Evolutionary conservation across 2,113 vertebrate species (phyloP), one percentile per base, ranked within the genome.

Genomic region (Nyctibius bracteatus): DNA sequence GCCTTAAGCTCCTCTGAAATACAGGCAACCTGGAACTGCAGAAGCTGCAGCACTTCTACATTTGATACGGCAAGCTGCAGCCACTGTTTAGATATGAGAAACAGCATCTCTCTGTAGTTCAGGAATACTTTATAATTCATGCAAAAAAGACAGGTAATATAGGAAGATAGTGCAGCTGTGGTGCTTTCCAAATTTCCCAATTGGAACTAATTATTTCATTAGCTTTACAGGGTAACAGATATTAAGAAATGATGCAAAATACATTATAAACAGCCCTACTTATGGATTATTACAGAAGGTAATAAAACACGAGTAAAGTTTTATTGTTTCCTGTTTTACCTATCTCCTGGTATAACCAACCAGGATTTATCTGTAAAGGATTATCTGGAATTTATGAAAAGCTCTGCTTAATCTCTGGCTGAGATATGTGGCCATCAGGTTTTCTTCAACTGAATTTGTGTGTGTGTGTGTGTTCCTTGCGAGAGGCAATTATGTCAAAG

Each of bases 311-410:
- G 31, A 74, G 79, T 71, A n/a, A 71, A 86, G 74, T 92, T 97
- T 94, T 96, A 96, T 81, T 94, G 83, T 86, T 91, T 96, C 82
- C 65, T 92, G 57, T 92, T 92, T 83, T 73, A 71, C 71, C 35
- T 75, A 44, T 92, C 81, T 80, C 71, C 62, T 92, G 31, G 23
- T 81, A 54, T 41, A 94, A 91, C 77, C 41, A 74, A 37, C 33
- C 37, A 88, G 57, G 52, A 77, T 84, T 96, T 96, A 92, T 92
- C 91, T 93, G 41, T 57, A 68, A 80, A 88, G 70, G 77, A 63
- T 81, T 92, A 74, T 37, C 71, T 94, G 87, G 70, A 86, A 93
- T 89, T 94, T 46, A 73, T 81, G 71, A 93, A 94, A 55, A 83
- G 72, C 79, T 94, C 43, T 94, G 86, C 63, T 88, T 94, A 92